Percentiles rank a stretch among this genome's conserved stretches.
Evolutionary conservation across 2,113 vertebrate species (phyloP).

Genomic region (Mastomys natalensis): DNA sequence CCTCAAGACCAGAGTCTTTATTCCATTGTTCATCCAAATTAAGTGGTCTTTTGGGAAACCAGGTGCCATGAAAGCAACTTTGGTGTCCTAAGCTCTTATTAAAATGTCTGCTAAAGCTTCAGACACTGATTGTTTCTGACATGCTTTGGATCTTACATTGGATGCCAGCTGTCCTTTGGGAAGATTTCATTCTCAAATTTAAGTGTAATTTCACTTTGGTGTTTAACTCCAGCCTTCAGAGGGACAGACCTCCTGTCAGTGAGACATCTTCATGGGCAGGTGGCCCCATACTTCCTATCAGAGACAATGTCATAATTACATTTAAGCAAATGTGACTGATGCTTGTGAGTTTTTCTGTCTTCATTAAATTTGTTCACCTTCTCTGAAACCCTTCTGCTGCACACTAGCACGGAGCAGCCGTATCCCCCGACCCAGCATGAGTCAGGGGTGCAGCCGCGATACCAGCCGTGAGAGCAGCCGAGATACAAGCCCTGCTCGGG

Average conservation of each 20-base stretch:
- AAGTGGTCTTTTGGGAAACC: constrained; percentile 20
- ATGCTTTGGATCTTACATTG: constrained; percentile 37
- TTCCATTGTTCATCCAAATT: constrained; percentile 24
- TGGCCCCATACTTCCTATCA: neutral
- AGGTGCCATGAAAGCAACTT: constrained; percentile 7
- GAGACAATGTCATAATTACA: constrained; percentile 84
- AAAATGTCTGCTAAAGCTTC: constrained; percentile 25
- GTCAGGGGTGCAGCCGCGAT: constrained; percentile 99
- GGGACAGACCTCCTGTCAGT: neutral
- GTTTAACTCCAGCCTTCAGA: constrained; percentile 20
- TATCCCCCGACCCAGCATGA: constrained; percentile 99
- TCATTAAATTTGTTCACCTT: constrained; percentile 97
- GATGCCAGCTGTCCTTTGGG: constrained; percentile 52
- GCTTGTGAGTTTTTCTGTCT: constrained; percentile 90
- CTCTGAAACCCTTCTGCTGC: constrained; percentile 97
- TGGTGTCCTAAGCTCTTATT: constrained; percentile 8
- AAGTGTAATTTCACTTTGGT: constrained; percentile 4
- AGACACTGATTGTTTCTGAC: neutral
- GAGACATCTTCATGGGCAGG: neutral
- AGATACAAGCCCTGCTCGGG: constrained; percentile 99
- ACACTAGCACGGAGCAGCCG: constrained; percentile 99
- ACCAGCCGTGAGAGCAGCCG: constrained; percentile 99
- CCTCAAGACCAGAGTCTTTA: neutral
- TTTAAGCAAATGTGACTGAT: constrained; percentile 88
- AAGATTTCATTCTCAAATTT: constrained; percentile 47